A percentile compares a stretch with the other conserved stretches of the same genome.
Evolutionary conservation across 1,140 invertebrate genomes (phyloP).

Genomic region (Drosophila ogumai): DNA sequence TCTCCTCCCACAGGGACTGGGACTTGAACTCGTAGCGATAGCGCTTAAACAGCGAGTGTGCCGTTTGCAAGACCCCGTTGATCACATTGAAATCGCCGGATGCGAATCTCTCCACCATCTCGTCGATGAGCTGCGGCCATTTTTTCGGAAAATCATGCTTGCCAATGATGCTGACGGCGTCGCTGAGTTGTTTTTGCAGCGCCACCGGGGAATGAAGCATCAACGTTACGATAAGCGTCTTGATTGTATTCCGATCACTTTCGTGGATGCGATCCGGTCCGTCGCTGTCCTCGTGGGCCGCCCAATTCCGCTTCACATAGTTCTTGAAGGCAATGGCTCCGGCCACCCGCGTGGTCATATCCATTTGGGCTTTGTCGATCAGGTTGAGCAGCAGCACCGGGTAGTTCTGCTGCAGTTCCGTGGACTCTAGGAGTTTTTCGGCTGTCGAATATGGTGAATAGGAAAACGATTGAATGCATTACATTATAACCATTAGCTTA

Average conservation of each 20-base stretch:
- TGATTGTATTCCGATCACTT: constrained; percentile 92
- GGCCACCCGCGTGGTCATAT: constrained; percentile 93
- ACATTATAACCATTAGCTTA: background rate
- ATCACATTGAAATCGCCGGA: constrained; percentile 97
- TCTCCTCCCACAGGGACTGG: constrained; percentile 97
- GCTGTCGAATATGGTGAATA: constrained; percentile 87
- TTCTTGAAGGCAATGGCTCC: constrained; percentile 98
- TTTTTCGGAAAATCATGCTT: constrained; percentile 97
- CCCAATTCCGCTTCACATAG: constrained; percentile 97
- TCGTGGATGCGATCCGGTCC: constrained; percentile 91
- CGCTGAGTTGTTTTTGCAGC: constrained; percentile 97
- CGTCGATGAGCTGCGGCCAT: constrained; percentile 95
- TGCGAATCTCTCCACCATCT: constrained; percentile 96
- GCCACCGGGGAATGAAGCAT: constrained; percentile 96
- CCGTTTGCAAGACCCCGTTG: constrained; percentile 97
- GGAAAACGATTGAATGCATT: background rate
- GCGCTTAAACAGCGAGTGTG: constrained; percentile 97
- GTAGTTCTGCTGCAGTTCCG: constrained; percentile 96
- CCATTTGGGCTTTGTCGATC: constrained; percentile 91
- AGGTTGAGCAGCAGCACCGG: constrained; percentile 93
- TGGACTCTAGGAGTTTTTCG: constrained; percentile 95
- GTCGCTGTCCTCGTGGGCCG: constrained; percentile 89
- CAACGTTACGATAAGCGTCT: constrained; percentile 94
- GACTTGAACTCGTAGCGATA: constrained; percentile 99
- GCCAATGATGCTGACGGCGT: constrained; percentile 98